Evolutionary conservation across 53 echinoderm and acorn worm species (phyloP), one percentile per base, ranked within the genome.

Genomic region (Temnopleurus reevesii): DNA sequence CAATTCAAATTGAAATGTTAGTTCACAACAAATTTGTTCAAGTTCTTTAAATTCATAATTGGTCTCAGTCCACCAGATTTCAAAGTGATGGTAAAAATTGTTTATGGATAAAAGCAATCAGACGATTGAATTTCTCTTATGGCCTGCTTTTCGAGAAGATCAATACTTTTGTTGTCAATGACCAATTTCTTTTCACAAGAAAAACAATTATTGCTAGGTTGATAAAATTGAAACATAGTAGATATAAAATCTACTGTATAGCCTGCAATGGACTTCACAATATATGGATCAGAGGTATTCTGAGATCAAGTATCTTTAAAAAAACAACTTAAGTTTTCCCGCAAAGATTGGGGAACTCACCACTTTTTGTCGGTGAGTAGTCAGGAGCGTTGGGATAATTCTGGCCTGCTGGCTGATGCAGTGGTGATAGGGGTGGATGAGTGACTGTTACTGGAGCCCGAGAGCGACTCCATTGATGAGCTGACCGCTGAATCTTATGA

Each of bases 1-100:
- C 15, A 58, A 77, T 27, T 81, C 77, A 0, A 89, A 36, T 91
- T 86, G 30, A 91, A 86, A 43, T 91, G 91, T 43, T 91, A 25
- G 53, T 89, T 80, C 61, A 13, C 28, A 6, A 89, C 91, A 76
- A 60, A 77, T 31, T 35, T 46, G 59, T 91, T 91, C 26, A 86
- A 58, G 58, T 79, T 57, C 59, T 80, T 91, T 47, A 91, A 59
- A 60, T 91, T 91, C 28, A 91, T 76, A 21, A 91, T 77, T 59
- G 86, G 86, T 86, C 91, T 86, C 63, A 79, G 26, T 24, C 71
- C 84, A 41, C 91, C 81, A 21, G 86, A 55, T 23, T 91, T 79
- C 46, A 77, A 55, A 7, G 57, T 54, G 9, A 86, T 77, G 5
- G 46, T 23, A 45, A 91, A 91, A 9, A 89, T 89, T 30, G 45